These are phyloP conservation scores for Oryzias dopingdopingensis DNA, from an alignment of 2,797 vertebrate genomes.

Conservation along the genomic window DNA sequence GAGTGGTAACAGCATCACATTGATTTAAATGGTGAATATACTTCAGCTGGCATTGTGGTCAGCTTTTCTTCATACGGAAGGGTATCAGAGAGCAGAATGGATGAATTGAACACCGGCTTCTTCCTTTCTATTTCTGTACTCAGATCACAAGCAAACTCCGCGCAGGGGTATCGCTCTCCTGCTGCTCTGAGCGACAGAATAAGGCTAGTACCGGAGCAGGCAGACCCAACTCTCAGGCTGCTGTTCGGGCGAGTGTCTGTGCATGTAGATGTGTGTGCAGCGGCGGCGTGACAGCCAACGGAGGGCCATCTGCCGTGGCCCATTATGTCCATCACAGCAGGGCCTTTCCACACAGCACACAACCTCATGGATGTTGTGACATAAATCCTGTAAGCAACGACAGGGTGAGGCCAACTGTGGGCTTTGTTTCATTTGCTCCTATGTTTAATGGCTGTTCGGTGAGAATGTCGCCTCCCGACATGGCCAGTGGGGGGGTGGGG, in stretches of 20 bases:
- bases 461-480: conserved; percentile 36
- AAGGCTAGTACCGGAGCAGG: conserved; percentile 62
- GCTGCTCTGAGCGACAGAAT: conserved; percentile 73
- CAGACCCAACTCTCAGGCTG: conserved; percentile 45
- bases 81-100: conserved; percentile 57
- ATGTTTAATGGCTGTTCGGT: conserved; percentile 34
- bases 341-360: conserved; percentile 21
- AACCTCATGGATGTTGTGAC: conserved; percentile 12
- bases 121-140: conserved; percentile 60
- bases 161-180: conserved; percentile 62
- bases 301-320: conserved; percentile 66
- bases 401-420: conserved; percentile 3
- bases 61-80: conserved; percentile 45
- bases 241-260: conserved; percentile 39
- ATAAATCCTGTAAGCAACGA: conserved; percentile 15
- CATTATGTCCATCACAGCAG: conserved; percentile 64
- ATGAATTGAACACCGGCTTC: conserved; percentile 51
- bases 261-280: conserved; percentile 18
- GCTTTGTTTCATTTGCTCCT: conserved; percentile 16
- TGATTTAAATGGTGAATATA: no score
- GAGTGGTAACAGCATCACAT: no score
- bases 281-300: conserved; percentile 29
- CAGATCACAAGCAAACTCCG: conserved; percentile 51
- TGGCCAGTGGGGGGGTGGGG: conserved; percentile 31
- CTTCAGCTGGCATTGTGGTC: conserved; percentile 7